A percentile compares a stretch with the other conserved stretches of the same genome.
Evolutionary conservation across 2,797 vertebrate species (phyloP).

Genomic region (Sylvilagus floridanus): DNA sequence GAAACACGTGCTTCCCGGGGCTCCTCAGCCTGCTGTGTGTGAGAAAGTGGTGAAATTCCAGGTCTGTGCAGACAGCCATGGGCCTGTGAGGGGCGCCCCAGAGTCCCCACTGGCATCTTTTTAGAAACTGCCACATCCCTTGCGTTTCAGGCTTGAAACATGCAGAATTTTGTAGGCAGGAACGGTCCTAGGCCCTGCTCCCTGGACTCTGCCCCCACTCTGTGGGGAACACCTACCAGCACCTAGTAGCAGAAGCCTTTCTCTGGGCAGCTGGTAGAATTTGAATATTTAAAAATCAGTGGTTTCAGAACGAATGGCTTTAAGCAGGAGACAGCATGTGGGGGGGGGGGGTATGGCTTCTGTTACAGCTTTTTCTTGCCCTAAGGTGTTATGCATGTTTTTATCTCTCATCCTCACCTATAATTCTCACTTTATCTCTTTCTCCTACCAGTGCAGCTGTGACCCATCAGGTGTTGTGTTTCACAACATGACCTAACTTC

Average conservation of each 20-base stretch:
- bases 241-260: not conserved
- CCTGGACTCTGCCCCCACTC: not conserved
- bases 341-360: not conserved
- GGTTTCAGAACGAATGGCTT: not conserved
- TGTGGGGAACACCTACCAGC: not conserved
- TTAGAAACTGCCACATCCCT: not conserved
- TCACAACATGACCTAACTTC: not conserved
- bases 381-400: not conserved
- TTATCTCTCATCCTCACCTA: not conserved
- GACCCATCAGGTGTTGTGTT: not conserved
- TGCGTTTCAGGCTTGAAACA: not conserved
- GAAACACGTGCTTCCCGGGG: not conserved
- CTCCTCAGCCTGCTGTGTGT: not conserved
- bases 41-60: not conserved
- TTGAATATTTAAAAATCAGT: not conserved
- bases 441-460: not conserved
- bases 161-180: not conserved
- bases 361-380: not conserved
- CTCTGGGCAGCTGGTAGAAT: not conserved
- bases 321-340: not conserved
- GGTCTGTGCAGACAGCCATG: not conserved
- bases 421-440: not conserved
- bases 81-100: not conserved
- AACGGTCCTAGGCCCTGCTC: not conserved
- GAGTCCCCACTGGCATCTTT: not conserved